Percentiles rank a stretch among this genome's conserved stretches.
Conservation (phyloP, 2,113 vertebrate genomes). For the Nothoprocta pentlandii region DNA sequence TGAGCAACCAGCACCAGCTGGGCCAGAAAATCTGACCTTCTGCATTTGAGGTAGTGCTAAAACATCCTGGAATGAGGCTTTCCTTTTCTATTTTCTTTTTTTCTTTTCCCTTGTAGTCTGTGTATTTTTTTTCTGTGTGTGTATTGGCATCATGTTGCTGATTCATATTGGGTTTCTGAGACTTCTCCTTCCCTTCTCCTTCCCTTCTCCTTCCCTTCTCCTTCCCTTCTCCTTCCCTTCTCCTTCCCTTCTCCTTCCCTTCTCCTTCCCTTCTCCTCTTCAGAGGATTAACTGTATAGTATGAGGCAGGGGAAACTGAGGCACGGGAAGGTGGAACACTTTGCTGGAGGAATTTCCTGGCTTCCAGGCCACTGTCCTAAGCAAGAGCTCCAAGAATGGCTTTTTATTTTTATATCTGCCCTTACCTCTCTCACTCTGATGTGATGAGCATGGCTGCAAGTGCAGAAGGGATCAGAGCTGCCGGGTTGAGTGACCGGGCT, state of each 20-base stretch:
- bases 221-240: too few relatives aligned
- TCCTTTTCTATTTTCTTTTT: background rate
- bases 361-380: background rate
- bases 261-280: too few relatives aligned
- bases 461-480: too few relatives aligned
- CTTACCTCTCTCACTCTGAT: too few relatives aligned
- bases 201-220: too few relatives aligned
- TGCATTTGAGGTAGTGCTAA: background rate
- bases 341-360: background rate
- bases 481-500: too few relatives aligned
- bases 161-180: background rate
- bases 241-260: too few relatives aligned
- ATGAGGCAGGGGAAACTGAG: background rate
- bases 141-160: background rate
- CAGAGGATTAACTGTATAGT: background rate
- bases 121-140: background rate
- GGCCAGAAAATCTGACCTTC: background rate
- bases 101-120: too few relatives aligned
- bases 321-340: background rate
- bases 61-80: background rate
- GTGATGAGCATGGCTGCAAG: background rate
- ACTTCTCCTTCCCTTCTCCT: too few relatives aligned
- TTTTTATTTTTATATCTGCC: background rate
- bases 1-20: background rate
- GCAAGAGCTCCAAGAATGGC: too few relatives aligned